These are phyloP conservation scores for Drosophila melanogaster DNA, from an alignment of 1,140 invertebrate genomes.

Conservation along the genomic window Release_6_plus_ISO1_MT NC_004354.4:6550501-6551000, in stretches of 20 bases:
- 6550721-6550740: conserved; percentile 18
- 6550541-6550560: too few species aligned
- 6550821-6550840: conserved; percentile 21
- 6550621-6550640: not conserved
- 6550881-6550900: conserved; percentile 40
- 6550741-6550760: conserved; percentile 3
- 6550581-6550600: too few species aligned
- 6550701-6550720: conserved; percentile 4
- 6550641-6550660: not conserved
- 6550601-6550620: not conserved
- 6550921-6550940: conserved; percentile 50
- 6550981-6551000: not conserved
- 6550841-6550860: conserved; percentile 73
- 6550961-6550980: conserved; percentile 29
- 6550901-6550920: conserved; percentile 64
- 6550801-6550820: conserved; percentile 55
- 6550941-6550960: conserved; percentile 59
- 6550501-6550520: not conserved
- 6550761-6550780: conserved; percentile 25
- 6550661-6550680: not conserved
- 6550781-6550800: conserved; percentile 60
- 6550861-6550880: conserved; percentile 73
- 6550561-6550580: too few species aligned
- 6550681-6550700: not conserved
- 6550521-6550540: not conserved